Evolutionary conservation across 1,140 invertebrate species (phyloP), one percentile per base, ranked within the genome.

Genomic region (Drosophila ironensis): DNA sequence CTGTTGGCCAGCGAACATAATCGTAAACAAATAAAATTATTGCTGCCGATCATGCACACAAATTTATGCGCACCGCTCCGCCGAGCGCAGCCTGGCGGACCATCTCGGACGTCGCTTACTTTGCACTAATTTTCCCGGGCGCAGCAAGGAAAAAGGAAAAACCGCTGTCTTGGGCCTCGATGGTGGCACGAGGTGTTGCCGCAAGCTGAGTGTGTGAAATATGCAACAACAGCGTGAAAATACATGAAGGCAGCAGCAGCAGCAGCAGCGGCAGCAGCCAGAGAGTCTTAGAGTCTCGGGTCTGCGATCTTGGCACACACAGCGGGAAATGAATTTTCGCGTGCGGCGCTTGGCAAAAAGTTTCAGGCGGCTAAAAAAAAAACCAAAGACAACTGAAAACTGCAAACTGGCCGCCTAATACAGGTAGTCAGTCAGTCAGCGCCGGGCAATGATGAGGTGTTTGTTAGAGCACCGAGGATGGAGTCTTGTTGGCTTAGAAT

Each of bases 11-110:
- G 80, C 81, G 74, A 80, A 86, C 80, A 86, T 86, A 86, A 86
- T 86, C 80, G 80, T 86, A 86, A 86, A 86, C 80, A 86, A 86
- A 86, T 86, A 86, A 86, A 86, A 86, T 86, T 86, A 86, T 86
- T 86, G 80, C 80, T 80, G 80, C 81, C 80, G 81, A 86, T 86
- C 80, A 86, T 87, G 80, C 80, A 87, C 81, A 87, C 71, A 80
- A 86, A 74, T 86, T 86, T 86, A 86, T 80, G 74, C 80, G 57
- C 74, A 68, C 48, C 46, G 66, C 47, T 66, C 53, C 38, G 20
- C 20, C 20, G 19, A 30, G 1, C 9, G 28, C 11, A 25, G 30
- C 30, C 30, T 33, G 42, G 22, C 33, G 38, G 54, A 42, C 51
- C 35, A 44, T 46, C 53, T 30, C 16, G 24, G 51, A 63, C 68